Percentiles rank a stretch among this genome's conserved stretches.
Evolutionary conservation across 2,888 invertebrate species (phyloP).

Genomic region (Rotaria socialis): DNA sequence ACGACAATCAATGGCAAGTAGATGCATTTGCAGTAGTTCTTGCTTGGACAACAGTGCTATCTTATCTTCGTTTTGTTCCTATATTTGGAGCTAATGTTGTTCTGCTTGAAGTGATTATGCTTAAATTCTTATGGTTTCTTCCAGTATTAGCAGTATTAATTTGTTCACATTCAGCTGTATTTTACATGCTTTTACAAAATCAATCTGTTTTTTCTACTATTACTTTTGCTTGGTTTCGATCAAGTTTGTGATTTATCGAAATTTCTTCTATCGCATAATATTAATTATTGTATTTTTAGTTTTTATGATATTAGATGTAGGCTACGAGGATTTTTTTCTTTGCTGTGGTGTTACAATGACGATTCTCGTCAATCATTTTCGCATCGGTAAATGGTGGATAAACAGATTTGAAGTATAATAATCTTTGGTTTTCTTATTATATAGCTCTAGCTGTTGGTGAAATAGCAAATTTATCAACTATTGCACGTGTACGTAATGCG

Average conservation of each 20-base stretch:
- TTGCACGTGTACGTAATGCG: not conserved
- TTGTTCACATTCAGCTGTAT: not conserved
- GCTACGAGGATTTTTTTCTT: not conserved
- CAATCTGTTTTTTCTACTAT: slow-evolving; percentile 1
- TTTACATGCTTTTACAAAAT: not conserved
- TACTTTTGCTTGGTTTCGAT: not conserved
- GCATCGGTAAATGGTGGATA: not conserved
- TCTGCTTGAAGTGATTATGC: slow-evolving; percentile 58
- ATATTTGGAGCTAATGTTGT: slow-evolving; percentile 59
- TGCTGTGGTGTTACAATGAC: not conserved
- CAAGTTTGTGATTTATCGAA: not conserved
- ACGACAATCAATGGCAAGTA: too few relatives aligned
- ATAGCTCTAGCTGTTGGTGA: slow-evolving; percentile 7
- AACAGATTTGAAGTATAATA: not conserved
- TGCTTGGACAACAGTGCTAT: slow-evolving; percentile 47
- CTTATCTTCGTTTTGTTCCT: slow-evolving; percentile 58
- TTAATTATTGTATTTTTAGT: not conserved
- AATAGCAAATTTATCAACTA: not conserved
- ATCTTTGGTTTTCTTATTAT: not conserved
- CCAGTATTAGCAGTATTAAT: slow-evolving; percentile 58
- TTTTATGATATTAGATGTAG: not conserved
- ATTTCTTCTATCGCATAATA: not conserved
- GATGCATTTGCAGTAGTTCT: too few relatives aligned
- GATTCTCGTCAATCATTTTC: not conserved
- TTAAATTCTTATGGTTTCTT: slow-evolving; percentile 58